Base-by-base conservation (phyloP, 2,888 invertebrate genomes). In the Carcina quercana region DNA sequence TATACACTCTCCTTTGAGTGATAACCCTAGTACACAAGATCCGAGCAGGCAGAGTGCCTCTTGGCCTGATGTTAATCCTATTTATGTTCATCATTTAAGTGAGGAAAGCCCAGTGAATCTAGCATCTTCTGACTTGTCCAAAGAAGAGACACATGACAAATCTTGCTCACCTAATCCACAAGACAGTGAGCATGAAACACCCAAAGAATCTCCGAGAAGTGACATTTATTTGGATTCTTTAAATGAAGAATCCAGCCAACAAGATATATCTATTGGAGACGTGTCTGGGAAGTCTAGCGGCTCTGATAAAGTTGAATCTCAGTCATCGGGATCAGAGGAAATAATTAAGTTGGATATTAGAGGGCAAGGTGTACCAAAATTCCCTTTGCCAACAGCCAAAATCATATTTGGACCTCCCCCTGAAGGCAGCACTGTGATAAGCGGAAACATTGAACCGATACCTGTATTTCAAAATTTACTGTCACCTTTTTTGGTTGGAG, bases 311-410 rank as follows among this genome's bases (percentile, higher is more conserved):
- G 45, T 48, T 19, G 52, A 59, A 28, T 64, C 59, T 2, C 43
- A 47, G 0, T 42, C 66, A 45, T 74, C 79, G 27, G 70, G 59
- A 1, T 85, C 85, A 17, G 84, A 85, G 40, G 84, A 85, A 44
- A 75, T 85, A 5, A 84, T 85, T 30, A 83, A 82, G 38, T 42
- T 85, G 35, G 85, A 85, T 49, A 84, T 85, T 20, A 59, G 85
- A 56, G 85, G 85, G 1, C 66, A 72, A 42, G 76, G 65, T 17
- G 67, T 54, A 15, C 74, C 72, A 5, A 80, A 71, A 46, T 70
- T 68, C 40, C 48, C 67, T 2, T 52, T 78, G 35, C 62, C 70
- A 15, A 45, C 71, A 37, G 63, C 69, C 10, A 74, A 79, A 61
- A 80, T 83, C 28, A 73, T 84, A 40, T 78, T 80, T 52, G 82